A percentile compares a stretch with the other conserved stretches of the same genome.
Conservation (phyloP, 2,113 vertebrate species). For the Eulacestoma nigropectus region DNA sequence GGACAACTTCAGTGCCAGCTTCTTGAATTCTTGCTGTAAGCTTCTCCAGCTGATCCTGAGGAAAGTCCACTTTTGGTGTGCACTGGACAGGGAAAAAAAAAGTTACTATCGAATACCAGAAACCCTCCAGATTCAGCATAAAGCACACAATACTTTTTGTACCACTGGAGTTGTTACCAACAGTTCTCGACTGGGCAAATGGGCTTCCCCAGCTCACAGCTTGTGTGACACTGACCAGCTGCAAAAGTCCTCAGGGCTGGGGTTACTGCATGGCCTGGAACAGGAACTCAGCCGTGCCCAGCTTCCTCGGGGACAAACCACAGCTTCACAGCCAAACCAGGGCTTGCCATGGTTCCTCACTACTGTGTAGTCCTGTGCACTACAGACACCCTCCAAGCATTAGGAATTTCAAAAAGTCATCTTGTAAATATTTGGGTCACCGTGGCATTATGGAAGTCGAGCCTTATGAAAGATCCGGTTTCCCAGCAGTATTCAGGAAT, state of each 20-base stretch:
- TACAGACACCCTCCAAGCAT: background rate
- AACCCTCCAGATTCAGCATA: background rate
- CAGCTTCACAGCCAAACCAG: background rate
- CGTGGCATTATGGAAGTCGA: background rate
- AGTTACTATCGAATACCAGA: background rate
- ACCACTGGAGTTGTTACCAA: background rate
- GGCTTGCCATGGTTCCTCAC: background rate
- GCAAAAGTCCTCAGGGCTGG: background rate
- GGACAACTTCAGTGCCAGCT: constrained; percentile 95
- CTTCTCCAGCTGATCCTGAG: constrained; percentile 83
- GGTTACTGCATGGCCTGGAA: background rate
- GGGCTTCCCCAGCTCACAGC: background rate
- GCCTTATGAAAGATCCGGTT: background rate
- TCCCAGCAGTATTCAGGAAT: background rate
- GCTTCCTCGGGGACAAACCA: background rate
- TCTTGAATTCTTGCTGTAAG: constrained; percentile 90
- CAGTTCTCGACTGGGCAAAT: background rate
- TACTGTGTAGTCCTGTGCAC: background rate
- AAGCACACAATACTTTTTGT: rapidly evolving
- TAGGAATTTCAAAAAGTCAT: background rate
- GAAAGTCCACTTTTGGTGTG: constrained; percentile 93
- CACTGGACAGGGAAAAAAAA: constrained; percentile 64
- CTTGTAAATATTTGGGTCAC: background rate
- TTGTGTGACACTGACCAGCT: background rate
- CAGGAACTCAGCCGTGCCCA: background rate